Evolutionary conservation across 2,888 invertebrate species (phyloP), one percentile per base, ranked within the genome.

Genomic region (Sesia bembeciformis): DNA sequence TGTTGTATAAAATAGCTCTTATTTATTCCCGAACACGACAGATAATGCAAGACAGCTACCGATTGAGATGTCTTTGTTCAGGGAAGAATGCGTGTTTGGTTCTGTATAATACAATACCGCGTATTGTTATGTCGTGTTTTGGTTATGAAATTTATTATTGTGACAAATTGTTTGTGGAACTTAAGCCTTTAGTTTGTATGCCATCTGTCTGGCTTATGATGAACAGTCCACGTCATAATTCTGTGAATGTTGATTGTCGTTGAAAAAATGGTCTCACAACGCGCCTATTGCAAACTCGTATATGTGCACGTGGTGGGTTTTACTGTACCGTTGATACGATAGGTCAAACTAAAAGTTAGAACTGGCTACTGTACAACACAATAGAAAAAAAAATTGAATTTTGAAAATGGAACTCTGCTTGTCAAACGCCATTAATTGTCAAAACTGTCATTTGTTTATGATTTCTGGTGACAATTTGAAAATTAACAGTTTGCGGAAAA

Each of bases 11-110:
- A 85, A 84, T 79, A 76, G 76, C 72, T 76, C 72, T 76, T 85
- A 83, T 86, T 85, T 88, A 81, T 88, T 79, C 83, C 79, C 78
- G 81, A 84, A 83, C 82, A 84, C 78, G 82, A 84, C 80, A 78
- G 76, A 84, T 84, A 84, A 84, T 85, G 76, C 78, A 68, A 70
- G 67, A 71, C 66, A 71, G 85, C 88, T 88, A 85, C 88, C 80
- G 85, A 86, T 85, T 77, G 72, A 81, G 80, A 81, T 70, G 78
- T 84, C 80, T 82, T 85, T 86, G 86, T 85, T 76, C 61, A 62
- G 61, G 62, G 68, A 71, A 78, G 70, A 81, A 82, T 76, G 72
- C 73, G 73, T 77, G 81, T 79, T 78, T 78, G 80, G 75, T 78
- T 79, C 81, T 78, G 74, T 78, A 68, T 70, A 78, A 74, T 72